Conservation (phyloP, 2,888 invertebrate genomes). For the Pachydiplax longipennis region DNA sequence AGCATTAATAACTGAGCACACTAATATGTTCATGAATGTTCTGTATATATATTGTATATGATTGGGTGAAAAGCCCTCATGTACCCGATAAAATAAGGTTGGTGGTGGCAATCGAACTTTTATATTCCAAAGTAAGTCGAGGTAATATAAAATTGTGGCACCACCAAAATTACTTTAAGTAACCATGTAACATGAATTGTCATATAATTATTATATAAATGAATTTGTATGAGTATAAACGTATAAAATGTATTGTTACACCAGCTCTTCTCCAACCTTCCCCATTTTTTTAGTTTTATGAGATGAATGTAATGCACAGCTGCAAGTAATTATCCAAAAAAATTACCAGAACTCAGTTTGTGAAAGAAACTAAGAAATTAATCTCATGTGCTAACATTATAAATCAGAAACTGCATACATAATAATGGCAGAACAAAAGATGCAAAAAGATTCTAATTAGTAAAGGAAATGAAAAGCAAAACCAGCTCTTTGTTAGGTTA, state of each 20-base stretch:
- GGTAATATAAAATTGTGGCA: neutral
- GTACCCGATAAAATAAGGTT: neutral
- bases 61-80: neutral
- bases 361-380: neutral
- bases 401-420: neutral
- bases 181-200: neutral
- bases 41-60: slow-evolving; percentile 12
- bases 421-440: neutral
- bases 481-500: neutral
- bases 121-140: slow-evolving; percentile 17
- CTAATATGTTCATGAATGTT: slow-evolving; percentile 6
- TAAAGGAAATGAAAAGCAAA: neutral
- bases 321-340: neutral
- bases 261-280: slow-evolving; percentile 7
- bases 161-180: slow-evolving; percentile 6
- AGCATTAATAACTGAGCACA: neutral
- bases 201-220: slow-evolving; percentile 25
- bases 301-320: neutral
- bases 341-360: neutral
- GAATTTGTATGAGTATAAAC: slow-evolving; percentile 18
- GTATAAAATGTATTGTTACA: slow-evolving; percentile 29
- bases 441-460: neutral
- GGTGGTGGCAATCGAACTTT: slow-evolving; percentile 27
- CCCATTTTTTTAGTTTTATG: neutral
- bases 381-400: neutral